These are phyloP conservation scores for Semaprochilodus insignis DNA, from an alignment of 2,797 vertebrate species.

Conservation along the genomic window DNA sequence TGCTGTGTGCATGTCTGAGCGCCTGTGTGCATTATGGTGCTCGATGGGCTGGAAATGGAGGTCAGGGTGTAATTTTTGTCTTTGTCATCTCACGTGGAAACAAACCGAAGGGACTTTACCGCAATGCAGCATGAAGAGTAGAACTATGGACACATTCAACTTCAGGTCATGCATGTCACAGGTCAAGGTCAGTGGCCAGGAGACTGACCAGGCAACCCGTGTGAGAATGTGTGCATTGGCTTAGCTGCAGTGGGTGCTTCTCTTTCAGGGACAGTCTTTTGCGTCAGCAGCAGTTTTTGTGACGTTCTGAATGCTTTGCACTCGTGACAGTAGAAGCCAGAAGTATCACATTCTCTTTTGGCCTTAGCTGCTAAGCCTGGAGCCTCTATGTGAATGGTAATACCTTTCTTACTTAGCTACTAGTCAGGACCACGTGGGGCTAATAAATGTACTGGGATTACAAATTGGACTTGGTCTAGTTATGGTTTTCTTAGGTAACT, in stretches of 20 bases:
- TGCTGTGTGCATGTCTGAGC: neutral
- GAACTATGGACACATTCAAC: constrained; percentile 41
- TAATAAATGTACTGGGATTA: neutral
- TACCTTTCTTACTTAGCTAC: neutral
- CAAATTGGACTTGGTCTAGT: neutral
- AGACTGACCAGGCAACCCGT: constrained; percentile 25
- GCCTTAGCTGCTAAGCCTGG: neutral
- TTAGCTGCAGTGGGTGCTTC: neutral
- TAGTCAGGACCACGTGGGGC: neutral
- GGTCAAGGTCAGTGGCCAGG: constrained; percentile 63
- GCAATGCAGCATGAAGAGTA: constrained; percentile 60
- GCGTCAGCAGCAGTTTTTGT: neutral
- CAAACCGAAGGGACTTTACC: constrained; percentile 72
- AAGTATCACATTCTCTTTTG: neutral
- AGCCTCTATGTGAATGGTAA: neutral
- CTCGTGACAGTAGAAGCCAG: neutral
- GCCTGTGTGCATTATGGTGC: neutral
- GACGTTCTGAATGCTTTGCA: neutral
- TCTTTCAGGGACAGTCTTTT: neutral
- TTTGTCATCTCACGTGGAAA: constrained; percentile 47
- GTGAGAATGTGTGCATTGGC: constrained; percentile 15
- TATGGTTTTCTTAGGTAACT: too few relatives aligned
- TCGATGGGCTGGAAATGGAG: constrained; percentile 14
- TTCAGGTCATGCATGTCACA: constrained; percentile 45
- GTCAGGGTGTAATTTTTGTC: constrained; percentile 2